A percentile compares a stretch with the other conserved stretches of the same genome.
Conservation (phyloP, 2,797 vertebrate species). For the Ctenosaura bakeri region DNA sequence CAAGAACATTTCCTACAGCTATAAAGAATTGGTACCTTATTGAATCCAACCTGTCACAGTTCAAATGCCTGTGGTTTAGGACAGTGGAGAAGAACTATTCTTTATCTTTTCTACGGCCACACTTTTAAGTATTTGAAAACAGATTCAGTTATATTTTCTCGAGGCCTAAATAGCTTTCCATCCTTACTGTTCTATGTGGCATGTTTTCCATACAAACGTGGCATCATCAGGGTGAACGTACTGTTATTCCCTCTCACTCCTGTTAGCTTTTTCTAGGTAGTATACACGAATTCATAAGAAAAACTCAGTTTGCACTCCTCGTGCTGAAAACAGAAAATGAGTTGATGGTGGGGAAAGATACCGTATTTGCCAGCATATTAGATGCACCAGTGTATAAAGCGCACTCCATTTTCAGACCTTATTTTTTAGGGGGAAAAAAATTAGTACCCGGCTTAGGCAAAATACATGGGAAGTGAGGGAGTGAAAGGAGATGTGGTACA, state of each 20-base stretch:
- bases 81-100: not conserved
- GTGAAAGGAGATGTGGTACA: no score
- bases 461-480: no score
- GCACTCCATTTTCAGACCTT: no score
- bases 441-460: no score
- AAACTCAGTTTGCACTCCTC: not conserved
- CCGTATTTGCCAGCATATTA: no score
- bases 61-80: not conserved
- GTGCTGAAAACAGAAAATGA: no score
- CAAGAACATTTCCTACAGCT: not conserved
- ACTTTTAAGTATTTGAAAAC: slow-evolving; percentile 3
- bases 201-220: not conserved
- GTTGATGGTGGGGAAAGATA: no score
- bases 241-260: not conserved
- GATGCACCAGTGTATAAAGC: no score
- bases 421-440: no score
- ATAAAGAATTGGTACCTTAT: no score
- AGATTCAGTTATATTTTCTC: not conserved
- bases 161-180: not conserved
- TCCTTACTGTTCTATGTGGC: not conserved
- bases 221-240: not conserved
- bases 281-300: not conserved
- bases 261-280: not conserved
- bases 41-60: not conserved
- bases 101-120: not conserved